A percentile compares a stretch with the other conserved stretches of the same genome.
Evolutionary conservation across 2,888 invertebrate species (phyloP).

Genomic region (Acleris holmiana): DNA sequence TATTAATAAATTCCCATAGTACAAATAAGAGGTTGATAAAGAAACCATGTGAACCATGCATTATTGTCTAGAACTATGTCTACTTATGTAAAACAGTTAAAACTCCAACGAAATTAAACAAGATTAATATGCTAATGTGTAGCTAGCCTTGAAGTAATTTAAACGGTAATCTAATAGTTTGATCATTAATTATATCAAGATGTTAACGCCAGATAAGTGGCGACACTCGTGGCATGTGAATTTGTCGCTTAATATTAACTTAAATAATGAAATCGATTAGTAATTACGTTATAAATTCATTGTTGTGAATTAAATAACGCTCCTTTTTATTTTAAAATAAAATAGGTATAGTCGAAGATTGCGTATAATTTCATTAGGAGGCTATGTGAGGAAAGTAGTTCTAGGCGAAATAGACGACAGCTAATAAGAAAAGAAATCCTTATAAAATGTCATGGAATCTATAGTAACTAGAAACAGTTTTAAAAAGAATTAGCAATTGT

Average conservation of each 20-base stretch:
- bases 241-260: slow-evolving; percentile 23
- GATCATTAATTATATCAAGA: slow-evolving; percentile 36
- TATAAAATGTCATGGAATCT: too few species aligned
- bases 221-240: slow-evolving; percentile 28
- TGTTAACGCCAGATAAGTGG: slow-evolving; percentile 27
- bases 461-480: too few species aligned
- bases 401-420: too few species aligned
- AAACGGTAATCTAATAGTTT: slow-evolving; percentile 29
- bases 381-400: too few species aligned
- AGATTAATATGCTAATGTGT: slow-evolving; percentile 20
- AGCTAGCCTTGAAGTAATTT: slow-evolving; percentile 34
- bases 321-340: too few species aligned
- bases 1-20: not conserved
- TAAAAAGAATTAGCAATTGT: too few species aligned
- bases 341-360: too few species aligned
- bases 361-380: too few species aligned
- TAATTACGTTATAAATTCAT: slow-evolving; percentile 4
- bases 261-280: slow-evolving; percentile 11
- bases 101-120: slow-evolving; percentile 13
- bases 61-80: slow-evolving; percentile 32
- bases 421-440: too few species aligned
- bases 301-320: too few species aligned
- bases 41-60: slow-evolving; percentile 13
- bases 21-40: not conserved
- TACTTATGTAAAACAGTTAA: slow-evolving; percentile 21